These are phyloP conservation scores for Poecilia velifera DNA, from an alignment of 2,797 vertebrate species.

Conservation along the genomic window DNA sequence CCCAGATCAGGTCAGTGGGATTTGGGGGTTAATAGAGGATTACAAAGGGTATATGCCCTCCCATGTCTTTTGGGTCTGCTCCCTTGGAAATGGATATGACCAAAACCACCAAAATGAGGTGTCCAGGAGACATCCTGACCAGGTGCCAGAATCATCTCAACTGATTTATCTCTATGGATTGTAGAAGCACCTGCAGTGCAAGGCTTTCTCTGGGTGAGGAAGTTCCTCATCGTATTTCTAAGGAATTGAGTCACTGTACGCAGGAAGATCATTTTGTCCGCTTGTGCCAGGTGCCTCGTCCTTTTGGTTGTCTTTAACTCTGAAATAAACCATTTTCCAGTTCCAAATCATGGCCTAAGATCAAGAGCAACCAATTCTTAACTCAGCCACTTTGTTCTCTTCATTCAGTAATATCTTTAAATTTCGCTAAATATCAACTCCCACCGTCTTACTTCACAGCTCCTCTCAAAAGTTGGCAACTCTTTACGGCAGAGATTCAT, in stretches of 20 bases:
- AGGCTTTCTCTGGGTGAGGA: not conserved
- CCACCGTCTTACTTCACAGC: not conserved
- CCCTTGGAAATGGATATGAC: not conserved
- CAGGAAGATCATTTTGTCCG: not conserved
- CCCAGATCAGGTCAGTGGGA: not conserved
- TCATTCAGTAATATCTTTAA: not conserved
- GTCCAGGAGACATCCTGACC: not conserved
- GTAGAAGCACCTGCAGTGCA: not conserved
- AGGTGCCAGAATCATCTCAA: not conserved
- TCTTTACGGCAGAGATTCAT: not conserved
- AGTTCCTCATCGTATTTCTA: not conserved
- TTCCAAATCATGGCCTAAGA: not conserved
- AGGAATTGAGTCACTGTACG: not conserved
- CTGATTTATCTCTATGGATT: not conserved
- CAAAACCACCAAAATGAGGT: not conserved
- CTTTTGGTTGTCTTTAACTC: not conserved
- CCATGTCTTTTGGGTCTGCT: not conserved
- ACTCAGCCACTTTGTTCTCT: not conserved
- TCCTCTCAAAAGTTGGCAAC: not conserved
- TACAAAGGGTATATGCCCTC: not conserved
- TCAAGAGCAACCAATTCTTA: not conserved
- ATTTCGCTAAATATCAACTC: not conserved
- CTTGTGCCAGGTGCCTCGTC: not conserved
- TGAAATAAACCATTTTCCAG: not conserved
- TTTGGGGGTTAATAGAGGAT: not conserved